Evolutionary conservation across 2,797 vertebrate genomes (phyloP), one percentile per base, ranked within the genome.

Genomic region (Gastrophryne carolinensis): DNA sequence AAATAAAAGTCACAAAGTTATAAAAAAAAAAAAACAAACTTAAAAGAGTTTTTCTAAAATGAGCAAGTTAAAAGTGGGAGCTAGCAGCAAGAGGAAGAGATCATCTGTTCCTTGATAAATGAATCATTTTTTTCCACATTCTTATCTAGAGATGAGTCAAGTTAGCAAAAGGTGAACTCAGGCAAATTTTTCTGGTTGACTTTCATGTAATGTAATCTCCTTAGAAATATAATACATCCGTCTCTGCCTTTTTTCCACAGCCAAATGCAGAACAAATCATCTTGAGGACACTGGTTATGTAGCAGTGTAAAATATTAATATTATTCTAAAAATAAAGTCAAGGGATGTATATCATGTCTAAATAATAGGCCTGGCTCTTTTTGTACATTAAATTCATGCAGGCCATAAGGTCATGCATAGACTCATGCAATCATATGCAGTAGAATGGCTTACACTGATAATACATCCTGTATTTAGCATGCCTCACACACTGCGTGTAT

Each of bases 121-220:
- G 39, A 65, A 72, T 65, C 49, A 52, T 72, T 78, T 68, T n/a
- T 62, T 70, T 72, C 41, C 62, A 60, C 52, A 72, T 60, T 34
- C 44, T 32, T 78, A 64, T 49, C 32, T 13, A 37, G 39, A 49
- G 50, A 71, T 32, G 26, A 39, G 54, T 30, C 64, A 75, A 75
- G 73, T 53, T 68, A 68, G 54, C 67, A 71, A 78, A 72, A 78
- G 75, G 67, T 71, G 60, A 64, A 78, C n/a, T 26, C 26, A 53
- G 44, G 21, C 53, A 56, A 53, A 41, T 69, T 61, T 66, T 50
- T 67, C 52, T 57, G 27, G 13, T 32, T 68, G 73, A 54, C 71
- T 73, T 73, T 72, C 39, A 71, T 71, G 68, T 71, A 49, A 21
- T 60, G 37, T 60, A 58, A 71, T 34, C 68, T 60, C 60, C 68